Conservation (phyloP, 2,888 invertebrate species). For the Vannuccia rotundouncinata region DNA sequence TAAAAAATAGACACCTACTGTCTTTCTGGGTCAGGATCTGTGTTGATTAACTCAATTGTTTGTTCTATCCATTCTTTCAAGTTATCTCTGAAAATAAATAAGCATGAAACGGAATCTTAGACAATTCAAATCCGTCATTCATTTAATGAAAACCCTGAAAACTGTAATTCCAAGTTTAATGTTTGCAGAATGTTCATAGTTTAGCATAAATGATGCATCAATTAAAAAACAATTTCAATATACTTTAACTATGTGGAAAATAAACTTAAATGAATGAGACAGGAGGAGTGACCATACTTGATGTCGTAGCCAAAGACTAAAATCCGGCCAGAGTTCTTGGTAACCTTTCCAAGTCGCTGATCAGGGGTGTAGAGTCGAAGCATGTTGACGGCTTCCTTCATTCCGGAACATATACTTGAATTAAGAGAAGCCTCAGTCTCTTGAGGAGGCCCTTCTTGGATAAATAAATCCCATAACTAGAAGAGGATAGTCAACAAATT, state of each 20-base stretch:
- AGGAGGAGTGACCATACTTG: background rate
- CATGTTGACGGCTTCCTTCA: conserved; percentile 6
- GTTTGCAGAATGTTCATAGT: too few relatives aligned
- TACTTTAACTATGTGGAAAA: background rate
- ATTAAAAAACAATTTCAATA: background rate
- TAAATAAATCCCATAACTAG: background rate
- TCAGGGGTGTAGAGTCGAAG: background rate
- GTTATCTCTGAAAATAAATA: background rate
- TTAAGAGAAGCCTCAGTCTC: background rate
- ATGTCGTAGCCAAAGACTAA: background rate
- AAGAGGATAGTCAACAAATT: too few relatives aligned
- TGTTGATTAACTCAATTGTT: background rate
- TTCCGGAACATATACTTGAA: background rate
- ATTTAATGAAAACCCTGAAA: background rate
- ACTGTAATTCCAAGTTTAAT: too few relatives aligned
- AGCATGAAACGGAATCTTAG: background rate
- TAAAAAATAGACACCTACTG: background rate
- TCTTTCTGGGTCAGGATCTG: background rate
- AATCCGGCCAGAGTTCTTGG: background rate
- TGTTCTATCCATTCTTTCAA: background rate
- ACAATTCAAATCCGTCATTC: background rate
- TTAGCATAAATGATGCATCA: too few relatives aligned
- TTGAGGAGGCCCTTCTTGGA: background rate
- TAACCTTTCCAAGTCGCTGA: background rate
- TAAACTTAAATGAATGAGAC: background rate